Conservation (phyloP, 2,888 invertebrate genomes). For the Oscheius myriophilus region DNA sequence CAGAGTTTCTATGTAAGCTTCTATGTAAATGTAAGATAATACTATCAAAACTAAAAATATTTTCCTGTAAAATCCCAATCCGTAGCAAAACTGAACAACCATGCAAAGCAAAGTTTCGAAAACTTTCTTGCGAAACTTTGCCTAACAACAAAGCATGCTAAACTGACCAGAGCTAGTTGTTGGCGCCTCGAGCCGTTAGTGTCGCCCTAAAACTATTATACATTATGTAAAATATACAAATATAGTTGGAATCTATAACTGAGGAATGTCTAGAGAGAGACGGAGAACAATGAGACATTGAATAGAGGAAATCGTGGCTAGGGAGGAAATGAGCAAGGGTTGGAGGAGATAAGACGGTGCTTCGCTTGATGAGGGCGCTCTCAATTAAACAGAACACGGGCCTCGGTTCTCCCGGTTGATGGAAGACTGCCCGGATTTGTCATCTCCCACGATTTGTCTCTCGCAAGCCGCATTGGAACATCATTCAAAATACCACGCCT, state of each 20-base stretch:
- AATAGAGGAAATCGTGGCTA: not conserved
- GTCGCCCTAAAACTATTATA: conserved; percentile 19
- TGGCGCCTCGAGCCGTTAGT: conserved; percentile 25
- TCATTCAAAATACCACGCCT: conserved; percentile 28
- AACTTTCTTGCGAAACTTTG: too few species aligned
- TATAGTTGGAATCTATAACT: not conserved
- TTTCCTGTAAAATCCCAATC: too few species aligned
- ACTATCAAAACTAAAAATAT: too few species aligned
- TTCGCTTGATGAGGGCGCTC: conserved; percentile 19
- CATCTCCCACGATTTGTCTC: conserved; percentile 14
- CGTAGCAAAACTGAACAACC: too few species aligned
- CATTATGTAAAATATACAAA: not conserved
- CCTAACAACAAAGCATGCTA: too few species aligned
- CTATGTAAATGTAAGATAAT: too few species aligned
- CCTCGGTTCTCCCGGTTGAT: conserved; percentile 3
- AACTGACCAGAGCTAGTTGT: conserved; percentile 13
- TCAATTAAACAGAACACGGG: conserved; percentile 27
- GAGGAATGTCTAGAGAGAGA: not conserved
- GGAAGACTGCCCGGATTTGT: conserved; percentile 7
- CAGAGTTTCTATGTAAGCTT: too few species aligned
- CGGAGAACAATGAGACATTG: not conserved
- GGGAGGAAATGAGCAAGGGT: conserved; percentile 20
- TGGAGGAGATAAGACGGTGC: conserved; percentile 24
- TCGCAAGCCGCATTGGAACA: conserved; percentile 8
- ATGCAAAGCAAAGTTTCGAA: too few species aligned